Percentiles rank a stretch among this genome's conserved stretches.
Conservation (phyloP, 2,888 invertebrate genomes). For the Antheraea assamensis region DNA sequence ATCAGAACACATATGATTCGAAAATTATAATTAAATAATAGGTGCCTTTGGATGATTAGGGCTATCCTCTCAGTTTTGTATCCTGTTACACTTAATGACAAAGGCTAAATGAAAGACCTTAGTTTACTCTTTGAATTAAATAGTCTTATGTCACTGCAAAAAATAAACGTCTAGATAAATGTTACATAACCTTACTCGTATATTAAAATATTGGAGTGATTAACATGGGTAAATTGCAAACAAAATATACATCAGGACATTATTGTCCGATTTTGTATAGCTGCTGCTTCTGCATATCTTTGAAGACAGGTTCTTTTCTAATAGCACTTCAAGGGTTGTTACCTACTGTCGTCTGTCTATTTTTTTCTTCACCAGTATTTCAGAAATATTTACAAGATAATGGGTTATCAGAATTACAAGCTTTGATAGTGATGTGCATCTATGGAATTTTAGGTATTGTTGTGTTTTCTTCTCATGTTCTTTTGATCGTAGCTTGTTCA, state of each 20-base stretch:
- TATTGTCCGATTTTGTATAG: conserved; percentile 33
- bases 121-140: not conserved
- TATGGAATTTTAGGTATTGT: conserved; percentile 34
- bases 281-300: conserved; percentile 38
- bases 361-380: conserved; percentile 32
- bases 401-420: conserved; percentile 35
- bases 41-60: too few species aligned
- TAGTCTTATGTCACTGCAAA: not conserved
- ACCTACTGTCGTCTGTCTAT: conserved; percentile 38
- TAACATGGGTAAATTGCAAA: not conserved
- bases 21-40: too few species aligned
- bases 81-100: too few species aligned
- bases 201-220: not conserved
- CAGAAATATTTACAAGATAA: conserved; percentile 27
- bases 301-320: conserved; percentile 34
- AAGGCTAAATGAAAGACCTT: not conserved
- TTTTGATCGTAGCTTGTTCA: conserved; percentile 34
- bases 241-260: not conserved
- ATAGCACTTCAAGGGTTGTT: conserved; percentile 44
- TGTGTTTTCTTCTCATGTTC: conserved; percentile 36
- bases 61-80: too few species aligned
- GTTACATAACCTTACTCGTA: not conserved
- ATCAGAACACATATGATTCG: too few species aligned
- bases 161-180: not conserved
- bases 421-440: conserved; percentile 27